Evolutionary conservation across 1,140 invertebrate genomes (phyloP).

Genomic region (Nasonia giraulti): DNA sequence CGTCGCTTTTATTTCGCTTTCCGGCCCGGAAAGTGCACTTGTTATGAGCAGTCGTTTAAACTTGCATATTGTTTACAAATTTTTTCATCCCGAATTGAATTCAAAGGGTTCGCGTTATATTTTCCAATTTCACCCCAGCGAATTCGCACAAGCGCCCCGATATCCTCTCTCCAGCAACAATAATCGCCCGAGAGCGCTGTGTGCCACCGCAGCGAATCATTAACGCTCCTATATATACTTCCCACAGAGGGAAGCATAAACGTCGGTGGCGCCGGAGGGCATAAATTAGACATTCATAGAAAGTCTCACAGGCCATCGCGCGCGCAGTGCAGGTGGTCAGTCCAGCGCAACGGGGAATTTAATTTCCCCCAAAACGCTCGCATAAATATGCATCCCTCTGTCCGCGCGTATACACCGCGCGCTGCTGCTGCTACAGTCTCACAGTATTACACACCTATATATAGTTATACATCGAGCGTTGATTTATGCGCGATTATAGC

Average conservation of each 20-base stretch:
- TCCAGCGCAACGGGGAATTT: slow-evolving; percentile 61
- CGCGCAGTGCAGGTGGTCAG: not conserved
- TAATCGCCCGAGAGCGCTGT: not conserved
- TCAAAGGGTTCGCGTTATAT: too few relatives aligned
- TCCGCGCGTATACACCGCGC: too few relatives aligned
- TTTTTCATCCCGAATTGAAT: too few relatives aligned
- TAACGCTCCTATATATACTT: not conserved
- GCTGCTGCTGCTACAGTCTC: too few relatives aligned
- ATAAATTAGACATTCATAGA: slow-evolving; percentile 47
- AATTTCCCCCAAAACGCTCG: slow-evolving; percentile 59
- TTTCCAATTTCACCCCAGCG: too few relatives aligned
- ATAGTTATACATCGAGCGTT: slow-evolving; percentile 47
- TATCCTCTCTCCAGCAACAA: not conserved
- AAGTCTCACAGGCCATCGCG: slow-evolving; percentile 12
- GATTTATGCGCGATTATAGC: slow-evolving; percentile 64
- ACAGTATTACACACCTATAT: too few relatives aligned
- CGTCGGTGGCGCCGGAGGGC: not conserved
- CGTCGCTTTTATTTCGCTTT: too few relatives aligned
- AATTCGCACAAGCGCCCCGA: not conserved
- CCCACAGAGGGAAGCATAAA: not conserved
- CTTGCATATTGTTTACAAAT: too few relatives aligned
- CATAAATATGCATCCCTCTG: slow-evolving; percentile 65
- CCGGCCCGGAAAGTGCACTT: too few relatives aligned
- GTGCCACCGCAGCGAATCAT: not conserved
- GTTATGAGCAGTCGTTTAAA: too few relatives aligned